Base-by-base conservation (phyloP, 2,113 vertebrate species). In the Cacatua alba region DNA sequence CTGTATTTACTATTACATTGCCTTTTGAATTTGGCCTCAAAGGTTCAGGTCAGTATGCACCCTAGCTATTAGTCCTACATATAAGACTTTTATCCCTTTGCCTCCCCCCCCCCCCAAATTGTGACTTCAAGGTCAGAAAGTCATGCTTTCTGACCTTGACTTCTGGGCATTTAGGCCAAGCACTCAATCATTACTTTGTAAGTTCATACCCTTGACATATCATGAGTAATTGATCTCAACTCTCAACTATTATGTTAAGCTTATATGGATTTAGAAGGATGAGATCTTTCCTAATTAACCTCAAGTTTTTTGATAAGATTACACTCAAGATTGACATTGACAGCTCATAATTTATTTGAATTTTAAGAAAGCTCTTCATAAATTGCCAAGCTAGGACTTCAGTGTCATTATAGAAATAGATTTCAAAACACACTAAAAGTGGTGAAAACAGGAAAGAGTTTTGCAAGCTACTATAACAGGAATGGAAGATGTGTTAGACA, bases 271-370 rank as follows among this genome's bases (percentile, higher is more conserved):
- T 96, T 97, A 94, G 93, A 97, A 97, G 77, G 82, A 96, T 91
- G 95, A 94, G 81, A 93, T 95, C 91, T 92, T 97, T 97, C 74
- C 92, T 97, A 97, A 98, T 97, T 97, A 97, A 96, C 92, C 93
- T 97, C 93, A 94, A 86, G 71, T 97, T 90, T 96, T 97, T 95
- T 94, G 52, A 94, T 94, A 96, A 96, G 89, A 94, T 97, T 96
- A 94, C 87, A 93, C 77, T 96, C 74, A 79, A 96, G 97, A 97
- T 95, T 96, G 97, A 96, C 94, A 96, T 49, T 94, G 88, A 87
- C 91, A 94, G 83, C 94, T 97, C 95, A 92, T 86, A 97, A 90
- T 97, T 94, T 96, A 97, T 96, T 94, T 97, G 69, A 90, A 74
- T 85, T 97, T 97, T 88, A 96, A 95, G 86, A 86, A 96, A 96